Conservation (phyloP, 2,797 vertebrate genomes). For the Rhyacichthys aspro region DNA sequence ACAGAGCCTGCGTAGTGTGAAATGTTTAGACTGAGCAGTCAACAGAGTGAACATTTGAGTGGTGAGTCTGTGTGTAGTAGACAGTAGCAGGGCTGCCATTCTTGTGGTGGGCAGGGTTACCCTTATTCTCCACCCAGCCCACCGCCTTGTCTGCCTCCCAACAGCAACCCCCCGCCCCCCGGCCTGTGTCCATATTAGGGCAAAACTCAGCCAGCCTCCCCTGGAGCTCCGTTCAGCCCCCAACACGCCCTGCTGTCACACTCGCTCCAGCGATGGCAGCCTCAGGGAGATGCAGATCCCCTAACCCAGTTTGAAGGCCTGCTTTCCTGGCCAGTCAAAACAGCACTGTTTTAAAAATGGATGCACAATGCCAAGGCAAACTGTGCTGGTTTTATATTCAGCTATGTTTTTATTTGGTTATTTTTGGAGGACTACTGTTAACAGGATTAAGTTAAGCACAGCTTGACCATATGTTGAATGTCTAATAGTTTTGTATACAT, state of each 20-base stretch:
- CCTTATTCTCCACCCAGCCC: slow-evolving; percentile 43
- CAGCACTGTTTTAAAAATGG: slow-evolving; percentile 56
- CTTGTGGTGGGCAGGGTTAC: slow-evolving; percentile 59
- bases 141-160: slow-evolving; percentile 35
- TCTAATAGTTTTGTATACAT: too few relatives aligned
- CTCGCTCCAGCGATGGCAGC: slow-evolving; percentile 60
- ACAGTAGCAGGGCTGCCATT: slow-evolving; percentile 61
- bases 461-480: too few relatives aligned
- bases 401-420: too few relatives aligned
- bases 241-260: slow-evolving; percentile 69
- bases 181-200: slow-evolving; percentile 72
- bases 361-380: slow-evolving; percentile 26
- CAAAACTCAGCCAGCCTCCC: slow-evolving; percentile 71
- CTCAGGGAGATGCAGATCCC: slow-evolving; percentile 62
- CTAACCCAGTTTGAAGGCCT: slow-evolving; percentile 67
- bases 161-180: slow-evolving; percentile 24
- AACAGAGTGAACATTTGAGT: slow-evolving; percentile 16
- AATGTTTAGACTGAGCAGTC: slow-evolving; percentile 4
- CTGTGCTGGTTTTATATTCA: slow-evolving; percentile 12
- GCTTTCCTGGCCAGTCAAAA: slow-evolving; percentile 59
- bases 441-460: too few relatives aligned
- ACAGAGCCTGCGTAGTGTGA: slow-evolving; percentile 1
- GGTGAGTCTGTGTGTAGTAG: slow-evolving; percentile 31
- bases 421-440: too few relatives aligned
- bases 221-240: slow-evolving; percentile 49